Percentiles rank a stretch among this genome's conserved stretches.
phyloP scores from a whole-genome alignment of 1,140 invertebrate species.

The Platorchestia sp. region DNA sequence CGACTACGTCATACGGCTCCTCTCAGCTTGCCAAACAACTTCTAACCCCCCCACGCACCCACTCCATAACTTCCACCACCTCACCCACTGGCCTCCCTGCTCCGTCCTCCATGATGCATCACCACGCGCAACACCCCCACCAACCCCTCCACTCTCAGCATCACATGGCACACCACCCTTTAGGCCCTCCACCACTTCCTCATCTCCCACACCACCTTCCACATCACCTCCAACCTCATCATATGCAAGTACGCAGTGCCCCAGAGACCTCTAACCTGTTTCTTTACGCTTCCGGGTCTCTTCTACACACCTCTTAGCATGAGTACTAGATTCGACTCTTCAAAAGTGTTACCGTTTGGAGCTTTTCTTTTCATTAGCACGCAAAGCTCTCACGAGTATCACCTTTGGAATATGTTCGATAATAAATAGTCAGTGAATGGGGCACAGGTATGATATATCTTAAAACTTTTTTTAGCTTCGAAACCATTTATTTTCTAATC shows the following conservation, averaged over 20 bases:
- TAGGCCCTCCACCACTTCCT: neutral
- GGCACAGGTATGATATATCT: neutral
- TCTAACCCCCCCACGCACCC: conserved; percentile 72
- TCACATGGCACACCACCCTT: neutral
- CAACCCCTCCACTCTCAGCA: conserved; percentile 78
- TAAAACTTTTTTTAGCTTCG: neutral
- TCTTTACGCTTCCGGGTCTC: neutral
- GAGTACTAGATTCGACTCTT: neutral
- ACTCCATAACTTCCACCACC: neutral
- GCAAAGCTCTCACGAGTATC: neutral
- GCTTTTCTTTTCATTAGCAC: neutral
- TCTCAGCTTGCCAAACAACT: conserved; percentile 76
- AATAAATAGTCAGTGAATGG: neutral
- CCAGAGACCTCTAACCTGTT: neutral
- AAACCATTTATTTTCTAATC: neutral
- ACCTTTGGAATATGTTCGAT: neutral
- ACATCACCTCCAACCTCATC: conserved; percentile 77
- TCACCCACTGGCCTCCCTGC: neutral
- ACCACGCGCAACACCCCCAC: conserved; percentile 63
- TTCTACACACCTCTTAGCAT: neutral
- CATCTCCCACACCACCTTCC: conserved; percentile 71
- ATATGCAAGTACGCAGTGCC: neutral
- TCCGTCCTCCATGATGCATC: conserved; percentile 35
- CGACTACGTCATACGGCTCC: conserved; percentile 68
- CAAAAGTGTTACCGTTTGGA: neutral